These are phyloP conservation scores for Gryllus bimaculatus DNA, from an alignment of 1,140 invertebrate species.

Conservation along the genomic window DNA sequence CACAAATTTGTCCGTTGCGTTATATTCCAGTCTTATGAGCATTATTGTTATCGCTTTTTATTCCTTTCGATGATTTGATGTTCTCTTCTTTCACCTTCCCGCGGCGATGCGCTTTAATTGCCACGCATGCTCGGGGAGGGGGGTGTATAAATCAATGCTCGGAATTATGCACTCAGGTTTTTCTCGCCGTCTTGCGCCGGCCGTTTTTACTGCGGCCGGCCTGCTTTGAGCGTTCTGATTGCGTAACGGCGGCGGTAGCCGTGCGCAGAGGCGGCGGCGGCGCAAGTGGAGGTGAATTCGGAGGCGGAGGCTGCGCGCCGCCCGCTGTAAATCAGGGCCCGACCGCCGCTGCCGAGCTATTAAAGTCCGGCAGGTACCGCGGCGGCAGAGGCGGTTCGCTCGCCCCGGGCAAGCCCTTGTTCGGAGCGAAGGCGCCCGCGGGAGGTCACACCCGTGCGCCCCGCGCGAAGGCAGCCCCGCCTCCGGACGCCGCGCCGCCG, in stretches of 20 bases:
- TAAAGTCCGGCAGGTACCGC: background rate
- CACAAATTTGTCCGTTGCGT: background rate
- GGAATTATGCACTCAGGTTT: background rate
- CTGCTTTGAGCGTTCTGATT: background rate
- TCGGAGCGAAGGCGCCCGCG: background rate
- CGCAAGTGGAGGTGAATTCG: background rate
- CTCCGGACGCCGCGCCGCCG: background rate
- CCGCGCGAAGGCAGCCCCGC: background rate
- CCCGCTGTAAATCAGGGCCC: background rate
- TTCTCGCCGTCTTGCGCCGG: background rate
- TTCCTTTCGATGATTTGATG: background rate
- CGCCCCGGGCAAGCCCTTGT: background rate
- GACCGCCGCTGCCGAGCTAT: background rate
- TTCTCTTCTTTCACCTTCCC: background rate
- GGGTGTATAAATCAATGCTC: background rate
- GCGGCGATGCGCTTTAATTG: background rate
- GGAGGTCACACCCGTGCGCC: background rate
- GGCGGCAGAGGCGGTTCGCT: background rate
- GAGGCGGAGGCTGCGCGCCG: background rate
- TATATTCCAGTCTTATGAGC: background rate
- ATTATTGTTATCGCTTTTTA: background rate
- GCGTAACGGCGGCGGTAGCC: background rate
- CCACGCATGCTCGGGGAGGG: slow-evolving; percentile 1
- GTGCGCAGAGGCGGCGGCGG: no score
- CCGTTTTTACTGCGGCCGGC: background rate